A percentile compares a stretch with the other conserved stretches of the same genome.
These are phyloP conservation scores for Scomberomorus guttatus DNA, from an alignment of 2,797 vertebrate species.

Conservation along the genomic window DNA sequence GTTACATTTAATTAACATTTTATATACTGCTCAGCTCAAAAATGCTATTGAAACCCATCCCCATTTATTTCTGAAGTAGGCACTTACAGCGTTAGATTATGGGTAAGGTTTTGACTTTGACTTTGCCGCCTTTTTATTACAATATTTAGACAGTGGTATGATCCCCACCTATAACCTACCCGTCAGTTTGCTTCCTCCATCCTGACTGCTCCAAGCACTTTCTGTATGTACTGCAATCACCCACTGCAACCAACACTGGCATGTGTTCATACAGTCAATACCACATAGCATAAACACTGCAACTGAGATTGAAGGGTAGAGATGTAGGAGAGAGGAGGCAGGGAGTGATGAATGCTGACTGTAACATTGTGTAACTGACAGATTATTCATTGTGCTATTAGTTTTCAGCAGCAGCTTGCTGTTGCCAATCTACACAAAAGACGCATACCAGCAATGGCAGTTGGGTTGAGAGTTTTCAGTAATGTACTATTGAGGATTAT, in stretches of 20 bases:
- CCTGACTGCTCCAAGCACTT: constrained; percentile 55
- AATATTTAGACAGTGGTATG: constrained; percentile 32
- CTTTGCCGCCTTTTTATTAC: constrained; percentile 30
- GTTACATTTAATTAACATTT: no score
- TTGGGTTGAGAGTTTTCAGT: constrained; percentile 73
- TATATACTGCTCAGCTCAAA: no score
- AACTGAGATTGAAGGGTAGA: constrained; percentile 63
- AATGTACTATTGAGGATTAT: constrained; percentile 74
- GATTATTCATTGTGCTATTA: constrained; percentile 81
- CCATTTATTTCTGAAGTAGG: neutral
- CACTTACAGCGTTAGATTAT: neutral
- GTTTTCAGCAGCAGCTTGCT: constrained; percentile 75
- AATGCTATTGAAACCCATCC: no score
- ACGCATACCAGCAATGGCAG: constrained; percentile 73
- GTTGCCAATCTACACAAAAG: constrained; percentile 81
- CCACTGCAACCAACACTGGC: constrained; percentile 59
- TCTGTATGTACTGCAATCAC: constrained; percentile 72
- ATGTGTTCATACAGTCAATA: constrained; percentile 56
- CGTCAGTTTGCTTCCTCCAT: constrained; percentile 29
- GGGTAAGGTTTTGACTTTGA: neutral
- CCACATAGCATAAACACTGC: constrained; percentile 69
- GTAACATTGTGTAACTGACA: constrained; percentile 81
- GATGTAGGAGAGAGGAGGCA: constrained; percentile 37
- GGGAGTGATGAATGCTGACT: constrained; percentile 75
- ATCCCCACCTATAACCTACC: constrained; percentile 32